Evolutionary conservation across 2,113 vertebrate genomes (phyloP), one percentile per base, ranked within the genome.

Genomic region (Pungitius pungitius): DNA sequence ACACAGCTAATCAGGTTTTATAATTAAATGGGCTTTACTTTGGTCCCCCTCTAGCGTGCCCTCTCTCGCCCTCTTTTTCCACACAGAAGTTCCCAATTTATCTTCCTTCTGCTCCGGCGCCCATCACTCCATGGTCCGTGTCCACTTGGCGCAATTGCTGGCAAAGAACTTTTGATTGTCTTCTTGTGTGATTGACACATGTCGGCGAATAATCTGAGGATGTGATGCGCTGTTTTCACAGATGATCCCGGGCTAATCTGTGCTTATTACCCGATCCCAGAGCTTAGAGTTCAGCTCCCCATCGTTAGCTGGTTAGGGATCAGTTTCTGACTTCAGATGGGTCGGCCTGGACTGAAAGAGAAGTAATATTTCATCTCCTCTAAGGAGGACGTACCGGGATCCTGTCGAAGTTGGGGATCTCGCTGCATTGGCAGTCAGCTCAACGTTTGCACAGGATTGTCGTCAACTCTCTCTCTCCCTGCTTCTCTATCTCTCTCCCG

Each of bases 1-100:
- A 94, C 94, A 92, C 77, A 89, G 92, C 90, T 95, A 96, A 95
- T 95, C 93, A 92, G 90, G 88, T 94, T 94, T 93, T 93, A 92
- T 94, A 95, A 95, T 95, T 95, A 93, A 92, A 95, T 92, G 90
- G 90, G 91, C 90, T 90, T 90, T 68, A 82, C 79, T 88, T 88
- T 85, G 85, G 85, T 85, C 84, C 78, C 60, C 60, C 43, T 76
- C 69, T 77, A 78, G 85, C 55, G 20, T 35, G 24, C 52, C 55
- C 75, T 67, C 73, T 75, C 52, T 20, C 61, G 69, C 30, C 18
- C 14, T 30, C 71, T 42, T 27, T 71, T 42, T 65, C 15, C 35
- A 30, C 30, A 63, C 75, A 47, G 62, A 58, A 69, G 69, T 62
- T 40, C 57, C 69, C 67, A 79, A 73, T 85, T 69, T 75, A 52